Base-by-base conservation (phyloP, 2,797 vertebrate genomes). In the Rallus crepitans region DNA sequence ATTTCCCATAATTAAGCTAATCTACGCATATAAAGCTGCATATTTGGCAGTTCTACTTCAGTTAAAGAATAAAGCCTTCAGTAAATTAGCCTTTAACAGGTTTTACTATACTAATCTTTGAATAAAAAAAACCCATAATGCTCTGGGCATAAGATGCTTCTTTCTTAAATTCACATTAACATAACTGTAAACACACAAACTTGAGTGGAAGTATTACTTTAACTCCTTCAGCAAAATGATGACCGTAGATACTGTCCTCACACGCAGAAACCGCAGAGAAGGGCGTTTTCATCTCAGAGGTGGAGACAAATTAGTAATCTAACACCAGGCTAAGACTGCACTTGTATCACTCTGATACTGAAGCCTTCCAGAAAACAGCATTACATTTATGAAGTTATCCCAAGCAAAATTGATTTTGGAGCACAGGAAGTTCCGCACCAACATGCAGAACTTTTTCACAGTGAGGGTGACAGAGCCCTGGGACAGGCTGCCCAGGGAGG, bases 1-100 rank as follows among this genome's bases (percentile, higher is more conserved):
- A 82, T 84, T 95, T 95, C 66, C 63, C 47, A 25, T 60, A 91
- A 88, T 76, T 70, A 90, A 82, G 42, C n/a, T 90, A 66, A 90
- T 40, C 23, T 66, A 88, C 86, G 45, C 78, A 64, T 1, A 23
- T 75, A 83, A 83, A 85, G 45, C 68, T 68, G 78, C 33, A 11
- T 50, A 88, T 66, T 53, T 82, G 73, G 73, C 77, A 90, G 77
- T 56, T 66, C 47, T 72, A 40, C 35, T 80, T 83, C 4, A 17
- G 35, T 86, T 86, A 86, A 81, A 88, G 42, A 92, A 79, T 39
- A 64, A 83, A 84, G 56, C 39, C 56, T 82, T 76, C 47, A 28
- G 39, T 66, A 72, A 95, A 89, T 84, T 40, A 82, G 35, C 50
- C 39, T 84, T 81, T 76, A 80, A 90, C 27, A 84, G 24, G 47